phyloP scores from a whole-genome alignment of 2,888 invertebrate genomes.

The Ichneumoninae sp. region DNA sequence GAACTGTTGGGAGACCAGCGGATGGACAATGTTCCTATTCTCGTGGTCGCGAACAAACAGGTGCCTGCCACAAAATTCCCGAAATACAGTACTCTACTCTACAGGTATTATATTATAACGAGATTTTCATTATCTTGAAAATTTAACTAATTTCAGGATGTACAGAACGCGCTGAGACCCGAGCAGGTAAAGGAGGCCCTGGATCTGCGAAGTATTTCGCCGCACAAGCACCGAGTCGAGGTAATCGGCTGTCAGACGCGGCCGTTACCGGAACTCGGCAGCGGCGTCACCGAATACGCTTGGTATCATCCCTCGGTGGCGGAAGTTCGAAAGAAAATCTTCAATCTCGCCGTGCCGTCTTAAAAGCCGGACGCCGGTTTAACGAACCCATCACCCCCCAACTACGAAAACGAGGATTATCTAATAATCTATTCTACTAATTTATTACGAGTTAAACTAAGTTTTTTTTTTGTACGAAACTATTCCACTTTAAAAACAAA shows the following conservation, averaged over 20 bases:
- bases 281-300: conserved; percentile 66
- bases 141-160: conserved; percentile 75
- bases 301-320: conserved; percentile 77
- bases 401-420: conserved; percentile 67
- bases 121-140: background rate
- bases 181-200: conserved; percentile 81
- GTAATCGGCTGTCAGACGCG: conserved; percentile 80
- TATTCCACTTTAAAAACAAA: conserved; percentile 11
- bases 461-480: conserved; percentile 52
- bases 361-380: conserved; percentile 59
- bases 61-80: conserved; percentile 62
- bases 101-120: background rate
- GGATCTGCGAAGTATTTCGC: conserved; percentile 81
- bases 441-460: conserved; percentile 51
- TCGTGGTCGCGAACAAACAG: conserved; percentile 84
- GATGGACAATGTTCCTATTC: conserved; percentile 81
- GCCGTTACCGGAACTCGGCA: conserved; percentile 71
- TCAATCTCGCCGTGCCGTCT: conserved; percentile 73
- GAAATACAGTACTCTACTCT: background rate
- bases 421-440: conserved; percentile 60
- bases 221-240: conserved; percentile 82
- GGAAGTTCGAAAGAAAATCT: conserved; percentile 78
- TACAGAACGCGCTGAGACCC: conserved; percentile 77
- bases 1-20: conserved; percentile 82
- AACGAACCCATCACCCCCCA: conserved; percentile 26